These are phyloP conservation scores for Liopterus haemorrhoidalis DNA, from an alignment of 2,888 invertebrate genomes.

Conservation along the genomic window DNA sequence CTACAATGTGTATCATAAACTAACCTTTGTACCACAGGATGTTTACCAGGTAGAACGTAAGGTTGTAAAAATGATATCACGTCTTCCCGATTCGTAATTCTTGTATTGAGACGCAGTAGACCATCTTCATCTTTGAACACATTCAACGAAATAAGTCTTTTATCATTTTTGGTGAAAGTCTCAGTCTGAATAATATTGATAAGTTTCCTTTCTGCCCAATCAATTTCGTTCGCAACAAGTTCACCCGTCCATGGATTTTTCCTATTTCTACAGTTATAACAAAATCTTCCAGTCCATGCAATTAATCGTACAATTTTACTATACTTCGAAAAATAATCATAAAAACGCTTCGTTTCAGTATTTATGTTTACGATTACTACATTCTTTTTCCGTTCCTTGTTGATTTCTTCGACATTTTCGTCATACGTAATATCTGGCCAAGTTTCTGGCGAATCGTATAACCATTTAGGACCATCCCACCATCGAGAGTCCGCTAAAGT, in stretches of 20 bases:
- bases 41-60: constrained; percentile 32
- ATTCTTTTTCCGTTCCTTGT: too few species aligned
- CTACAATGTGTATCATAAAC: constrained; percentile 20
- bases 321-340: constrained; percentile 27
- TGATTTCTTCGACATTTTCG: too few species aligned
- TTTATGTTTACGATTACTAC: too few species aligned
- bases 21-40: constrained; percentile 29
- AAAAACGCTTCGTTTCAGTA: constrained; percentile 4
- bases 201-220: constrained; percentile 6
- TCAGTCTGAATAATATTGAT: constrained; percentile 6
- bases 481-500: too few species aligned
- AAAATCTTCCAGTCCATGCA: constrained; percentile 25
- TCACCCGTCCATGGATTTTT: constrained; percentile 13
- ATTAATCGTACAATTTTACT: constrained; percentile 28
- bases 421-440: too few species aligned
- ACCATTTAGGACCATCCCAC: too few species aligned
- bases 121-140: constrained; percentile 24
- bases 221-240: constrained; percentile 3
- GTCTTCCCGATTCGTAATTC: constrained; percentile 25
- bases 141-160: constrained; percentile 17
- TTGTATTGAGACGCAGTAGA: constrained; percentile 29
- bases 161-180: constrained; percentile 23
- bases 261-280: constrained; percentile 7
- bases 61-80: constrained; percentile 30
- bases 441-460: too few species aligned